phyloP scores from a whole-genome alignment of 2,888 invertebrate species.

The Serrognathus titanus region DNA sequence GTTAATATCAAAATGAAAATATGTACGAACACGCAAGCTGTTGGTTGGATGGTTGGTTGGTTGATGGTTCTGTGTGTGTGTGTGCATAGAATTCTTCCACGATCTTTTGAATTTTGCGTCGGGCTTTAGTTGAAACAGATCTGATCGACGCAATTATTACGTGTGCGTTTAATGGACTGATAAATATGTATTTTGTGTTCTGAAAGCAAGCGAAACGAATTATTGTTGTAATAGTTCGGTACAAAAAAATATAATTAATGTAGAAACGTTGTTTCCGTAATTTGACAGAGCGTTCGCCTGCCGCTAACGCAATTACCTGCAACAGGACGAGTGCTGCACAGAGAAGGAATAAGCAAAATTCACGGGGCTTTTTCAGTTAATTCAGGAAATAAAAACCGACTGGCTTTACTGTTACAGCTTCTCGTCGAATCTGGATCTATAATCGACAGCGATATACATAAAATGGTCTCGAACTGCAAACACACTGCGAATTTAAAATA shows the following conservation, averaged over 20 bases:
- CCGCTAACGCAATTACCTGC: slow-evolving; percentile 27
- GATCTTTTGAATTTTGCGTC: too few relatives aligned
- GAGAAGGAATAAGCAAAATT: neutral
- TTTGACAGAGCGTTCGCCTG: slow-evolving; percentile 23
- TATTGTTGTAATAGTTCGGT: slow-evolving; percentile 20
- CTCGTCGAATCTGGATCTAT: too few relatives aligned
- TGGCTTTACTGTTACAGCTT: too few relatives aligned
- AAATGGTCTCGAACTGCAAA: slow-evolving; percentile 18
- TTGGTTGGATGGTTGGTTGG: too few relatives aligned
- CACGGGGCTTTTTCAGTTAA: too few relatives aligned
- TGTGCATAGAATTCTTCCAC: too few relatives aligned
- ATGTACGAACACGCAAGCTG: too few relatives aligned
- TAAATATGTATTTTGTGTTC: slow-evolving; percentile 18
- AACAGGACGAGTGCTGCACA: slow-evolving; percentile 1
- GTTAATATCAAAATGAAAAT: slow-evolving; percentile 4
- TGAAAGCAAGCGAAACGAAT: slow-evolving; percentile 20
- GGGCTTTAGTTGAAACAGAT: slow-evolving; percentile 7
- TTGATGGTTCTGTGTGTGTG: too few relatives aligned
- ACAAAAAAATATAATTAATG: slow-evolving; percentile 24
- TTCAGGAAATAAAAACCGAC: too few relatives aligned
- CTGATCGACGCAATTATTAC: slow-evolving; percentile 25
- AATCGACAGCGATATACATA: neutral
- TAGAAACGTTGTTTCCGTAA: slow-evolving; percentile 27
- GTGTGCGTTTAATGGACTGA: slow-evolving; percentile 22
- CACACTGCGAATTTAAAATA: slow-evolving; percentile 47